These are phyloP conservation scores for Babylonia areolata DNA, from an alignment of 1,140 invertebrate species.

Conservation along the genomic window DNA sequence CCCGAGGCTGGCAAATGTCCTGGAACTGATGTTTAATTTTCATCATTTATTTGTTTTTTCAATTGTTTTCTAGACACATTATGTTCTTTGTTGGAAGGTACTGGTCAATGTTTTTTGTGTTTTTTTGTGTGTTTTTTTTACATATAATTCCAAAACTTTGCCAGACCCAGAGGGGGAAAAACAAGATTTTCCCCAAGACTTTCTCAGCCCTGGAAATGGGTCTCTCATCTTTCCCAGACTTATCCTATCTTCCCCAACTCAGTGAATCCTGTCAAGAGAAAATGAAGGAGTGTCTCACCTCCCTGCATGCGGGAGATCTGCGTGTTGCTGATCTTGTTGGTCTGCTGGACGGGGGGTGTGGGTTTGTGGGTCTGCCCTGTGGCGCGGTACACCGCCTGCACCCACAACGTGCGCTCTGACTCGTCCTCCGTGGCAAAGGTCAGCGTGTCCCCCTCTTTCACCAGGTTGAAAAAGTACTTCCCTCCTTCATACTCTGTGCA, in stretches of 20 bases:
- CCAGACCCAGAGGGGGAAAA: no score
- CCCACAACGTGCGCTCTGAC: constrained; percentile 98
- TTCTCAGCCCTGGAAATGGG: no score
- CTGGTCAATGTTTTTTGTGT: no score
- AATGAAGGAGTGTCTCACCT: constrained; percentile 77
- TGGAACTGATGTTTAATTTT: no score
- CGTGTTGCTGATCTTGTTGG: constrained; percentile 73
- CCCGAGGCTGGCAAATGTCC: no score
- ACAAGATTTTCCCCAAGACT: no score
- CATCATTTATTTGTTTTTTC: no score
- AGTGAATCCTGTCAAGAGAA: no score
- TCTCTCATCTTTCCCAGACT: no score
- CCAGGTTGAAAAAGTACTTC: constrained; percentile 92
- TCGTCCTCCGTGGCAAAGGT: constrained; percentile 98
- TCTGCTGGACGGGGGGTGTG: constrained; percentile 83
- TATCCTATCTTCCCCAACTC: no score
- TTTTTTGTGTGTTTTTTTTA: background rate
- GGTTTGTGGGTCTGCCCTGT: constrained; percentile 99
- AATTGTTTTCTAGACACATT: no score
- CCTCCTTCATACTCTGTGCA: constrained; percentile 78
- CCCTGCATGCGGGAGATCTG: constrained; percentile 90
- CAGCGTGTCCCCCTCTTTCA: constrained; percentile 98
- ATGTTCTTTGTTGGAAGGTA: no score
- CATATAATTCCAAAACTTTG: background rate
- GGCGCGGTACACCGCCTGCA: constrained; percentile 96